phyloP scores from a whole-genome alignment of 2,113 vertebrate species.

The Misgurnus anguillicaudatus region DNA sequence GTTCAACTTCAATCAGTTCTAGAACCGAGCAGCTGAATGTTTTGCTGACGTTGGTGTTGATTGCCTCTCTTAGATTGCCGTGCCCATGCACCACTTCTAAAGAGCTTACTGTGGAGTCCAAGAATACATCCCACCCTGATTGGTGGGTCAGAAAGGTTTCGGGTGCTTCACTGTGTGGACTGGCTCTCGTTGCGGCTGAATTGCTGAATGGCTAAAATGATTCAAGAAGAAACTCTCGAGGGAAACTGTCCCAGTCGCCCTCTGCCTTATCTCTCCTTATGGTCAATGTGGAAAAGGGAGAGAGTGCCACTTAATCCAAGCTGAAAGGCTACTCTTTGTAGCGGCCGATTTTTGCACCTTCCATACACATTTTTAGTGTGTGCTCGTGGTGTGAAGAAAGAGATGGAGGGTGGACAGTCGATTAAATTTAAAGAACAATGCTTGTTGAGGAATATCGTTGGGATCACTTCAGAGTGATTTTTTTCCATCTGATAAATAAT shows the following conservation, averaged over 20 bases:
- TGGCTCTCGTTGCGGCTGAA: slow-evolving; percentile 22
- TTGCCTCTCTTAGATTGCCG: slow-evolving; percentile 1
- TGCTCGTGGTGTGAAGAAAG: slow-evolving; percentile 24
- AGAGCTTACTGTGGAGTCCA: slow-evolving; percentile 23
- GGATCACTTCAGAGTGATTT: no score
- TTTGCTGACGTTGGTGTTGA: background rate
- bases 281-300: slow-evolving; percentile 6
- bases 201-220: slow-evolving; percentile 26
- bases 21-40: background rate
- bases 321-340: slow-evolving; percentile 15
- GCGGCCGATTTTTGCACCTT: slow-evolving; percentile 17
- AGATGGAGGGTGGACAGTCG: background rate
- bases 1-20: background rate
- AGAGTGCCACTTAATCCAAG: slow-evolving; percentile 15
- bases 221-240: background rate
- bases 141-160: slow-evolving; percentile 25
- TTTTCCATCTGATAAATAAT: no score
- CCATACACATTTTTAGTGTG: slow-evolving; percentile 6
- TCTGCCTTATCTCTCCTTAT: slow-evolving; percentile 19
- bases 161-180: background rate
- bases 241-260: background rate
- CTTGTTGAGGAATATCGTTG: background rate
- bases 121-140: slow-evolving; percentile 18
- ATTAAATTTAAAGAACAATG: slow-evolving; percentile 16
- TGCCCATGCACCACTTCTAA: background rate